Base-by-base conservation (phyloP, 2,113 vertebrate species). In the Halcyon senegalensis region DNA sequence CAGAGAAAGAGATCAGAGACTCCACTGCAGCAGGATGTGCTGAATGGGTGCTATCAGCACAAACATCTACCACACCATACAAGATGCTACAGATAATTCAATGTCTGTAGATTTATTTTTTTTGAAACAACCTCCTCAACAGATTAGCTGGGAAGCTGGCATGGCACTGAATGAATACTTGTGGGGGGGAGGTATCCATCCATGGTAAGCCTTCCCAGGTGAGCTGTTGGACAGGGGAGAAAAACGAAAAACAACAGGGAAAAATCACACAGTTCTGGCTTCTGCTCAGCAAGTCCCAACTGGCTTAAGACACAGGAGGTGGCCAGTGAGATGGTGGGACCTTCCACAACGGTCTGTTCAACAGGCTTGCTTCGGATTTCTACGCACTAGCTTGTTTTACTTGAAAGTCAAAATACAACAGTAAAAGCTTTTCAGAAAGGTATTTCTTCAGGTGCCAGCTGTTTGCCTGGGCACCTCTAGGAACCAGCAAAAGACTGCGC, bases 301-400 rank as follows among this genome's bases (percentile, higher is more conserved):
- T 0, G 0, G 66, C 33, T 53, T 3, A 37, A 35, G 39, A 21
- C 21, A 18, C 2, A 0, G 25, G 41, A 66, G 69, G 20, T 25
- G 48, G 28, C 9, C 8, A 2, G 43, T 2, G 2, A 62, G 33
- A 44, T 2, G 2, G 7, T 64, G 21, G 7, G 16, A 37, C 39
- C 12, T 87, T 33, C 39, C 44, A 27, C 35, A 41, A 4, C 43
- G 8, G 27, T 3, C 53, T n/a, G 27, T 18, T 46, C 64, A 56
- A 60, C 27, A 39, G 20, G 21, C 41, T 44, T 48, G 24, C 43
- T 46, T 31, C 5, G 0, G 31, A n/a, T 19, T 37, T 3, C 70
- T 15, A 2, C 3, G 37, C 18, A n/a, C 28, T 33, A 44, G 55
- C 56, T 16, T 2, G 27, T 19, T 73, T 46, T 30, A 41, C 68